Base-by-base conservation (phyloP, 2,113 vertebrate genomes). In the Bungarus multicinctus region DNA sequence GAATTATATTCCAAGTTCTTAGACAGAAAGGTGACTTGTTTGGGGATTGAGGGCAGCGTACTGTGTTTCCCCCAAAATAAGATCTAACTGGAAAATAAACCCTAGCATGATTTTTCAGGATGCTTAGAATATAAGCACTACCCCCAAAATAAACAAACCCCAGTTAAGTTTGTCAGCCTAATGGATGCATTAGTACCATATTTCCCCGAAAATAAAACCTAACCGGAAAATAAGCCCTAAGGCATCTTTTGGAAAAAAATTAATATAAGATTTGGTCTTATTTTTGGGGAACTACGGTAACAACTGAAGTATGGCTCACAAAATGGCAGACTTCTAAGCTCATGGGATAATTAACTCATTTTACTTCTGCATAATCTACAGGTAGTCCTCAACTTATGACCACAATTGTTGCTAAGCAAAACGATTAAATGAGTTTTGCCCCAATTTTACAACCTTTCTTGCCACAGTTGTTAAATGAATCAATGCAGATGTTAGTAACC, bases 1-100 rank as follows among this genome's bases (percentile, higher is more conserved):
- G 97, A 99, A 93, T 97, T 99, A 92, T 96, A 85, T 55, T 99
- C 98, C 2, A 97, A 89, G 90, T 99, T 99, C 96, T 92, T 98
- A 94, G 98, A 98, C 87, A 98, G 98, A 96, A 99, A 99, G 98
- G 99, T 99, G 94, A 96, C 93, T 30, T 23, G 23, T 30, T 0
- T 3, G 0, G 2, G 39, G 8, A 25, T 87, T 22, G 60, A 60
- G 3, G 45, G 23, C 30, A 91, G 60, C 22, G 1, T 60, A 27
- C 25, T 9, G 1, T 27, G 25, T 60, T 60, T 60, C 9, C 8
- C 23, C 1, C 0, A 25, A 58, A 58, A 58, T 58, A 58, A 58
- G 22, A 58, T 2, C 55, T 58, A 58, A 22, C 55, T 3, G 22
- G 55, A 58, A 23, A 58, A 58, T 58, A 58, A 58, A 25, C 55